A percentile compares a stretch with the other conserved stretches of the same genome.
These are phyloP conservation scores for Drosophila jambulina DNA, from an alignment of 1,140 invertebrate genomes.

Conservation along the genomic window DNA sequence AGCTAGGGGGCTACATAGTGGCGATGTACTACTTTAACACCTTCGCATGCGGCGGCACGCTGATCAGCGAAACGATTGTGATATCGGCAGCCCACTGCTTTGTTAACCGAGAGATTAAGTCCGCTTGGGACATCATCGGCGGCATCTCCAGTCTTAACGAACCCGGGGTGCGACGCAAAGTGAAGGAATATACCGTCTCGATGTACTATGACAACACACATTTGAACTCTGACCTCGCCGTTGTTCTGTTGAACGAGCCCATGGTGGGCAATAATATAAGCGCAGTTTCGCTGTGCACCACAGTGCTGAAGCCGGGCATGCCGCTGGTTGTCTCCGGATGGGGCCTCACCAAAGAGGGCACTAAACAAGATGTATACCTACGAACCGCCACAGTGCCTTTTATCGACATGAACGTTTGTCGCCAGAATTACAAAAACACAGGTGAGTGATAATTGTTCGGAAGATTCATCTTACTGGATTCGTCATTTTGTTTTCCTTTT, in stretches of 20 bases:
- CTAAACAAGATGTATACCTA: constrained; percentile 2
- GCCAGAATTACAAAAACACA: constrained; percentile 2
- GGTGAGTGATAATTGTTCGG: constrained; percentile 17
- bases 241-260: constrained; percentile 14
- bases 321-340: constrained; percentile 57
- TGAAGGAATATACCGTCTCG: neutral
- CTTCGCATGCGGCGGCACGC: neutral
- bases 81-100: constrained; percentile 1
- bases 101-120: neutral
- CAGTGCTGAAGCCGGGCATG: neutral
- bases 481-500: neutral
- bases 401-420: constrained; percentile 23
- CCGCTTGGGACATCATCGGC: neutral
- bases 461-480: too few relatives aligned
- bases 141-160: constrained; percentile 35
- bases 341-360: constrained; percentile 20
- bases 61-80: neutral
- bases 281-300: constrained; percentile 23
- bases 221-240: constrained; percentile 44
- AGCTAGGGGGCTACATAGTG: neutral
- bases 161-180: neutral
- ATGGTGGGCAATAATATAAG: constrained; percentile 21
- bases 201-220: fast-evolving
- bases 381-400: constrained; percentile 49
- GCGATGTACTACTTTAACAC: neutral